These are phyloP conservation scores for Aphidoletes aphidimyza DNA, from an alignment of 2,888 invertebrate genomes.

Conservation along the genomic window DNA sequence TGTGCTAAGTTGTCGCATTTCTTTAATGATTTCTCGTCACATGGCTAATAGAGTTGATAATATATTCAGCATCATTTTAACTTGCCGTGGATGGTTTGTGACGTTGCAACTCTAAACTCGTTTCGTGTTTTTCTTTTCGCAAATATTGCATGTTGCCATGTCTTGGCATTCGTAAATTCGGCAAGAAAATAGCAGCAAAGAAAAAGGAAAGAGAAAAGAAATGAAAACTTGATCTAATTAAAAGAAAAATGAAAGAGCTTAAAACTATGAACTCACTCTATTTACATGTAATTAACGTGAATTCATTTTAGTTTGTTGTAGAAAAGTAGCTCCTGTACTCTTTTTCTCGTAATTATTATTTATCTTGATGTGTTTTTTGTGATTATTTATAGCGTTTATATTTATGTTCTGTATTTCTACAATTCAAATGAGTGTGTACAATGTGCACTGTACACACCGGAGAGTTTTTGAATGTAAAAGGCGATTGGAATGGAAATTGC, in stretches of 20 bases:
- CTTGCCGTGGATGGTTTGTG: background rate
- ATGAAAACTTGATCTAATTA: background rate
- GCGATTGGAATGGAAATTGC: no score
- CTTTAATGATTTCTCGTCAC: background rate
- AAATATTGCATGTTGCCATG: no score
- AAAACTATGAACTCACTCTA: background rate
- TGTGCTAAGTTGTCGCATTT: background rate
- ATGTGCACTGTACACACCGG: no score
- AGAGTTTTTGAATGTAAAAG: no score
- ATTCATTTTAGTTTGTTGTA: background rate
- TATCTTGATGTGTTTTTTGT: slow-evolving; percentile 6
- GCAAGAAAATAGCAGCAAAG: background rate
- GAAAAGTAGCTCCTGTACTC: no score
- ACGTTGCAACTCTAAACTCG: no score
- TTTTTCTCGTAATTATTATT: slow-evolving; percentile 39
- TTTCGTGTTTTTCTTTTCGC: no score
- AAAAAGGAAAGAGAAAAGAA: background rate
- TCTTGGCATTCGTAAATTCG: no score
- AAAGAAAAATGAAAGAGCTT: background rate
- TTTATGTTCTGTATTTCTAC: background rate
- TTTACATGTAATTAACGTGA: slow-evolving; percentile 16
- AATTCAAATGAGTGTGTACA: background rate
- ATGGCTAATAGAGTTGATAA: slow-evolving; percentile 20
- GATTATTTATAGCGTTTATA: background rate
- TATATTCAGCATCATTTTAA: slow-evolving; percentile 21